Evolutionary conservation across 2,113 vertebrate species (phyloP), one percentile per base, ranked within the genome.

Genomic region (Bubo scandiacus): DNA sequence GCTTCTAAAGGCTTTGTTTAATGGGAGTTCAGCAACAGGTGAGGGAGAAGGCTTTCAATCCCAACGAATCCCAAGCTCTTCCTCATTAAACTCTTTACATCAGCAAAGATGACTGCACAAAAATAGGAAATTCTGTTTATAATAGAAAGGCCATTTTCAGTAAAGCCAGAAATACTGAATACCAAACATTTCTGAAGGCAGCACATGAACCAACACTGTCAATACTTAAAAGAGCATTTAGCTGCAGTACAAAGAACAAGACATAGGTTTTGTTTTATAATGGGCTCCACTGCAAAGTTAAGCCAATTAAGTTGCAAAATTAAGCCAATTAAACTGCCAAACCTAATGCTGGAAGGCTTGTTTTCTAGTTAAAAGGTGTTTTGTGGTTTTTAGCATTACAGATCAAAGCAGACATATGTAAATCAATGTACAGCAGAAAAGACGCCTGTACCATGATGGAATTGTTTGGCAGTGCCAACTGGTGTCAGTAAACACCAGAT

Each of bases 231-330:
- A 29, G 25, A 80, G 20, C 32, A 19, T 15, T 79, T 20, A 68
- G 65, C 66, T 62, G 40, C 83, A 72, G 30, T 11, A 47, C 4
- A 1, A 81, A 86, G 68, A 88, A 18, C 34, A 89, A 26, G 34
- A 79, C 18, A 12, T 1, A 12, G 5, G 15, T 23, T 72, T 43
- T 22, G 5, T 29, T 75, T 93, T 72, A 72, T 26, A 80, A 63
- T 4, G 23, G 49, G 52, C 54, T 81, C 63, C 19, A 6, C 52
- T n/a, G 61, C 55, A 81, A 87, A 10, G 5, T n/a, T 47, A 45
- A 91, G 74, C 36, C 57, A 92, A 95, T 93, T 91, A 87, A 79
- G 9, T 34, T 75, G 73, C 73, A 92, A 79, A 95, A 81, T 87
- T 34, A 81, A 40, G 62, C 15, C 26, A 91, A 96, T 93, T 88